phyloP scores from a whole-genome alignment of 2,113 vertebrate species.

The Oncorhynchus masou region DNA sequence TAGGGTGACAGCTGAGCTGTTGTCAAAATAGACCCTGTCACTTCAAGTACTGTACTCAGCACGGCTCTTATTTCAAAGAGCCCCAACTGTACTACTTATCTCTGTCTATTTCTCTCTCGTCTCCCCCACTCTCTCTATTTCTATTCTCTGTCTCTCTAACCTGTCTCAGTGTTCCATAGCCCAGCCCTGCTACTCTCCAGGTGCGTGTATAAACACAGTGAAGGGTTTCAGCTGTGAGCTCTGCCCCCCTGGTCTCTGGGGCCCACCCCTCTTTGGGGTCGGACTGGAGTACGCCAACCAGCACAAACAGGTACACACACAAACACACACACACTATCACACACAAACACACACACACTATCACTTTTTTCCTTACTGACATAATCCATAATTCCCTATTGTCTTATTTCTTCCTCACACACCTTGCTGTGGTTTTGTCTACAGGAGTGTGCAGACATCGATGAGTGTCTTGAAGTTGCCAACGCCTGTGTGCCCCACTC shows the following conservation, averaged over 20 bases:
- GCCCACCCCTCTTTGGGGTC: slow-evolving; percentile 79
- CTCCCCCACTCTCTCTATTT: not conserved
- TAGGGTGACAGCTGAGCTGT: too few relatives aligned
- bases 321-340: slow-evolving; percentile 60
- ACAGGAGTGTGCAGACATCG: slow-evolving; percentile 67
- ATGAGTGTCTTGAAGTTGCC: slow-evolving; percentile 67
- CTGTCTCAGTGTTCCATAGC: slow-evolving; percentile 72
- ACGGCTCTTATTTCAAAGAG: too few relatives aligned
- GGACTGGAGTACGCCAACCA: slow-evolving; percentile 83
- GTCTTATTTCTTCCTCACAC: not conserved
- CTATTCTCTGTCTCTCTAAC: slow-evolving; percentile 57
- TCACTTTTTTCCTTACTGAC: too few relatives aligned
- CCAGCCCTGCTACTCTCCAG: slow-evolving; percentile 83
- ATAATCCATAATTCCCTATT: not conserved
- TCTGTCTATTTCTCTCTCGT: not conserved
- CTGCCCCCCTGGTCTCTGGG: slow-evolving; percentile 86
- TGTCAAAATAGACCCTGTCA: too few relatives aligned
- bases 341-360: slow-evolving; percentile 63
- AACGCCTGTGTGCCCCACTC: slow-evolving; percentile 70
- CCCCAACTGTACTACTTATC: not conserved
- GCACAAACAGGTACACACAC: slow-evolving; percentile 83
- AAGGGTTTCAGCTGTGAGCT: slow-evolving; percentile 88
- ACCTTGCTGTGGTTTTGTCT: not conserved
- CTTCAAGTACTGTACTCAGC: too few relatives aligned
- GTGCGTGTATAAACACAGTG: slow-evolving; percentile 83